Conservation (phyloP, 37 sponge, comb jelly and placozoan genomes). For the Mnemiopsis leidyi region DNA sequence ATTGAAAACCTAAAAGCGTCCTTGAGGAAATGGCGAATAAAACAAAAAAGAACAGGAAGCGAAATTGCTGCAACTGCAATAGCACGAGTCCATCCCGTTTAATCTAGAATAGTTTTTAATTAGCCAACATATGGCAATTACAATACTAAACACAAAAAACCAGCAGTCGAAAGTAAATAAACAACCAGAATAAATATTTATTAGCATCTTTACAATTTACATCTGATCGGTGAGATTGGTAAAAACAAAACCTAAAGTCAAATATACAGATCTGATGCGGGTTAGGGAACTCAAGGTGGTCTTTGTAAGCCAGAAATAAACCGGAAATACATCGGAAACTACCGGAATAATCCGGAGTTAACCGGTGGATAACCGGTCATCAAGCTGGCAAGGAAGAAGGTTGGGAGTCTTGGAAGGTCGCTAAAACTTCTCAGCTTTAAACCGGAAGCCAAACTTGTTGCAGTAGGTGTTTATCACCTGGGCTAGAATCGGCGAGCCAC, state of each 20-base stretch:
- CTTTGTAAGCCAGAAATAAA: neutral
- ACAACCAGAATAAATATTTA: neutral
- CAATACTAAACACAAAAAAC: neutral
- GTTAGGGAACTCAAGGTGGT: neutral
- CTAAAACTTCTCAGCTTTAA: slow-evolving; percentile 83
- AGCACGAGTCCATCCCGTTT: neutral
- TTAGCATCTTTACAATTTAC: neutral
- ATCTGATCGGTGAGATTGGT: neutral
- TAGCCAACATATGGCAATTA: neutral
- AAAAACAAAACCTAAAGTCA: neutral
- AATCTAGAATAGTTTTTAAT: neutral
- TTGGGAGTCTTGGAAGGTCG: neutral
- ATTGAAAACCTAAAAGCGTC: neutral
- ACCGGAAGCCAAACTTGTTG: slow-evolving; percentile 75
- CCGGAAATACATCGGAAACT: neutral
- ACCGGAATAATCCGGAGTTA: neutral
- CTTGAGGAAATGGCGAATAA: neutral
- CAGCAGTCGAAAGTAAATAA: neutral
- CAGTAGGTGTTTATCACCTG: slow-evolving; percentile 75
- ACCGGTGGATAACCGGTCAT: neutral
- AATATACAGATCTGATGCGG: neutral
- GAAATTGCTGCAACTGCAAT: neutral
- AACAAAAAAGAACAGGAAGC: neutral
- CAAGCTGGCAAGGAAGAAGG: no score
- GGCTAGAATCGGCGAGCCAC: slow-evolving; percentile 79